phyloP scores from a whole-genome alignment of 92 coral and sea anemone genomes.

The Paragorgia papillata region DNA sequence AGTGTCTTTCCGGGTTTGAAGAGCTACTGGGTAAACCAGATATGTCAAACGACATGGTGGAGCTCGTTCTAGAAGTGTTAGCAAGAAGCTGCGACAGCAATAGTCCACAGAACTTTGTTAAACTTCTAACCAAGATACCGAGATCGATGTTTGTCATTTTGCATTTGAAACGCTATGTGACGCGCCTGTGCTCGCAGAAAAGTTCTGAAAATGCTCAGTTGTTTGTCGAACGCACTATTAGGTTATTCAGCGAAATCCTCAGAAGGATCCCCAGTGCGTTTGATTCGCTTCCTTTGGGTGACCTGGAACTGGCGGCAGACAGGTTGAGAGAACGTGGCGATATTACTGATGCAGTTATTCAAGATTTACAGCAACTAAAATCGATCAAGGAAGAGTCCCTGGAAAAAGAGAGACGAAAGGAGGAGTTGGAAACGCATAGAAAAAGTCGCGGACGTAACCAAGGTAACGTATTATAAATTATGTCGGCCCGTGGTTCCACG shows the following conservation, averaged over 20 bases:
- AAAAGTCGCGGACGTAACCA: slow-evolving; percentile 8
- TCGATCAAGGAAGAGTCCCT: slow-evolving; percentile 18
- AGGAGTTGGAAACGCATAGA: slow-evolving; percentile 12
- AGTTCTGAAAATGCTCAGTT: slow-evolving; percentile 32
- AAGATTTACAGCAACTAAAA: neutral
- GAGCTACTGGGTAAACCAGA: slow-evolving; percentile 36
- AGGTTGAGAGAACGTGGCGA: neutral
- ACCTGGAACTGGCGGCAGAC: slow-evolving; percentile 31
- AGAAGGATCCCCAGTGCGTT: slow-evolving; percentile 66
- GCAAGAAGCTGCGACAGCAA: slow-evolving; percentile 76
- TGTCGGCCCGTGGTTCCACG: too few relatives aligned
- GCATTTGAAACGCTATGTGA: slow-evolving; percentile 61
- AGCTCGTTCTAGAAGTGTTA: slow-evolving; percentile 64
- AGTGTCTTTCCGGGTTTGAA: slow-evolving; percentile 73
- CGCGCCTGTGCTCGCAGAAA: slow-evolving; percentile 46
- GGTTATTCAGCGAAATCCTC: slow-evolving; percentile 65
- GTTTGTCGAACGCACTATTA: slow-evolving; percentile 55
- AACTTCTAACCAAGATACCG: slow-evolving; percentile 68
- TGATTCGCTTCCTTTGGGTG: slow-evolving; percentile 68
- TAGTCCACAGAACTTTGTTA: slow-evolving; percentile 44
- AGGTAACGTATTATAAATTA: too few relatives aligned
- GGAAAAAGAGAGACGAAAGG: slow-evolving; percentile 27
- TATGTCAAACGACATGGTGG: slow-evolving; percentile 68
- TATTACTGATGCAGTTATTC: neutral
- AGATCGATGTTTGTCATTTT: slow-evolving; percentile 59